phyloP scores from a whole-genome alignment of 2,888 invertebrate genomes.

The Dicyrtomina minuta region DNA sequence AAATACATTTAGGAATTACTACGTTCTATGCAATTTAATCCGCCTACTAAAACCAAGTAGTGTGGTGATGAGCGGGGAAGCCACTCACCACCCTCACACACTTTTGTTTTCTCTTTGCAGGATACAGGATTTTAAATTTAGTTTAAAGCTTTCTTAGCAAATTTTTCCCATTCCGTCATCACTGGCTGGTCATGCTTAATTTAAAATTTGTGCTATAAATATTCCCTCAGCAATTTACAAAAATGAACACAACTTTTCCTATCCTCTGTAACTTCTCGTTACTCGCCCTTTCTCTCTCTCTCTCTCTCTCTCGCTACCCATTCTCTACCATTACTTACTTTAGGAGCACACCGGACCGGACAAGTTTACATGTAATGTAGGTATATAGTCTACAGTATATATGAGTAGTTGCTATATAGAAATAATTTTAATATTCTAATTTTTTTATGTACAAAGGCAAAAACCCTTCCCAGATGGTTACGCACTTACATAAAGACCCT shows the following conservation, averaged over 20 bases:
- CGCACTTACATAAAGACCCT: too few relatives aligned
- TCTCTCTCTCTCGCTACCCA: neutral
- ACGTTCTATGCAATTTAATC: too few relatives aligned
- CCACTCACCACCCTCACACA: too few relatives aligned
- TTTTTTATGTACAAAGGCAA: neutral
- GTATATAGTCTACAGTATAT: too few relatives aligned
- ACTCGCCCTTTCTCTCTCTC: neutral
- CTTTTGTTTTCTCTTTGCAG: too few relatives aligned
- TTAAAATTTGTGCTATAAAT: neutral
- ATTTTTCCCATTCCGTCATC: slow-evolving; percentile 18
- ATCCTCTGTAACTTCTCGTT: too few relatives aligned
- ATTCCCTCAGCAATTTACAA: neutral
- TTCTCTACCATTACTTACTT: neutral
- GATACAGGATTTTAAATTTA: slow-evolving; percentile 5
- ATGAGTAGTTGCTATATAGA: too few relatives aligned
- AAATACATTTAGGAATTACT: too few relatives aligned
- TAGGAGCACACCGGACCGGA: slow-evolving; percentile 6
- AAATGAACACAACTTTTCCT: slow-evolving; percentile 1
- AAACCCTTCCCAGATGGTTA: neutral
- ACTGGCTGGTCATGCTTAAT: slow-evolving; percentile 17
- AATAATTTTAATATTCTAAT: too few relatives aligned
- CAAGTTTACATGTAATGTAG: neutral
- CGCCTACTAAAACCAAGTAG: too few relatives aligned
- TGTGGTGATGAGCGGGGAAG: too few relatives aligned
- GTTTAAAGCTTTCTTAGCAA: slow-evolving; percentile 32